Conservation (phyloP, 2,888 invertebrate genomes). For the Lasioglossum morio region DNA sequence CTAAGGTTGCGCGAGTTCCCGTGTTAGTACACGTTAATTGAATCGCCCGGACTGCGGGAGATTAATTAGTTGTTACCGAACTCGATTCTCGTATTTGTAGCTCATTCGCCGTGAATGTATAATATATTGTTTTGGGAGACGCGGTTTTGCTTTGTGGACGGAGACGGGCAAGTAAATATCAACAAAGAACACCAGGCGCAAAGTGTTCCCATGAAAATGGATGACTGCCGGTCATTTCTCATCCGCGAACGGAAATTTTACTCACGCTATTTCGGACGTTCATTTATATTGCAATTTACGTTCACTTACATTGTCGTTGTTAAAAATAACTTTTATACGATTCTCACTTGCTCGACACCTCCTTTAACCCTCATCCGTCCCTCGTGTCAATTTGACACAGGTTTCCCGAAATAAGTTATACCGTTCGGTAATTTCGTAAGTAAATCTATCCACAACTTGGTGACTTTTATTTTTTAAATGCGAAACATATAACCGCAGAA, state of each 20-base stretch:
- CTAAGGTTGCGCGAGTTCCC: conserved; percentile 26
- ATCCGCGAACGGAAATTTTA: neutral
- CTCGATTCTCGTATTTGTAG: conserved; percentile 48
- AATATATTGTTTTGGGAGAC: conserved; percentile 5
- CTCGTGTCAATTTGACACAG: too few species aligned
- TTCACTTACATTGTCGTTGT: neutral
- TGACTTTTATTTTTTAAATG: too few species aligned
- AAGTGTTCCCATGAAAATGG: neutral
- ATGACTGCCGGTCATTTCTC: neutral
- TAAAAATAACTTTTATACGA: neutral
- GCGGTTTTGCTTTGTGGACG: neutral
- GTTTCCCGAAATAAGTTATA: too few species aligned
- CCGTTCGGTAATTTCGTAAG: too few species aligned
- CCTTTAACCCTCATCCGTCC: too few species aligned
- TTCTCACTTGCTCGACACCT: neutral
- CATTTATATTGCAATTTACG: neutral
- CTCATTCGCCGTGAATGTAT: conserved; percentile 8
- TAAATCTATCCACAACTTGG: too few species aligned
- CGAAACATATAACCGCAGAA: too few species aligned
- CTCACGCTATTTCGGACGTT: neutral
- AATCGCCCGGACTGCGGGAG: conserved; percentile 39
- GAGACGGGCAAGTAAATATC: neutral
- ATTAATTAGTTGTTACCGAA: conserved; percentile 54
- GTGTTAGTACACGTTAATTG: conserved; percentile 40
- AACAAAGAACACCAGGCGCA: neutral